These are phyloP conservation scores for Brachynemurus nebulosus DNA, from an alignment of 2,888 invertebrate species.

Conservation along the genomic window DNA sequence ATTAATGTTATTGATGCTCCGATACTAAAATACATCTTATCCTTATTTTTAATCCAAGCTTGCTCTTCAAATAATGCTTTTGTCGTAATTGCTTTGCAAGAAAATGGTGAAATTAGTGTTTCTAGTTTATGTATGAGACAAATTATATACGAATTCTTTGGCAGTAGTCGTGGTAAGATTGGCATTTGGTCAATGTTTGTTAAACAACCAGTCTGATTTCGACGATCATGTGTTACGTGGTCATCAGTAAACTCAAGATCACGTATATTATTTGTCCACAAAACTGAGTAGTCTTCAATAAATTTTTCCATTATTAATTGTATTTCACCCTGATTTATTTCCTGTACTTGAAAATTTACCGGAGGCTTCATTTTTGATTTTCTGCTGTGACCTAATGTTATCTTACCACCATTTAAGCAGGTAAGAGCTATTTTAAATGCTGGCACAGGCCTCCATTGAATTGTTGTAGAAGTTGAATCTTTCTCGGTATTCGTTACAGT, in stretches of 20 bases:
- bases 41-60: too few species aligned
- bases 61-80: neutral
- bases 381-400: neutral
- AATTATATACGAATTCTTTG: neutral
- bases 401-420: neutral
- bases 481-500: neutral
- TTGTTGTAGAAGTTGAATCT: neutral
- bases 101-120: neutral
- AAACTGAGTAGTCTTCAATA: neutral
- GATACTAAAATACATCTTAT: too few species aligned
- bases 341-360: neutral
- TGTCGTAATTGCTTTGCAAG: neutral
- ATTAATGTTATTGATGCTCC: too few species aligned
- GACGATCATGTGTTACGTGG: neutral
- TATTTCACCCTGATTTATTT: neutral
- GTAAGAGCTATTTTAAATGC: neutral
- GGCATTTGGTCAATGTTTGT: neutral
- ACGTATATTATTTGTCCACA: neutral
- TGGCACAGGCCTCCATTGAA: neutral
- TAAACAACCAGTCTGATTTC: neutral
- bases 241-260: neutral
- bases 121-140: neutral
- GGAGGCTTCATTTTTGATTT: neutral
- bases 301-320: neutral
- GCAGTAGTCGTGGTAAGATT: neutral